phyloP scores from a whole-genome alignment of 2,888 invertebrate species.

The Baronia brevicornis region DNA sequence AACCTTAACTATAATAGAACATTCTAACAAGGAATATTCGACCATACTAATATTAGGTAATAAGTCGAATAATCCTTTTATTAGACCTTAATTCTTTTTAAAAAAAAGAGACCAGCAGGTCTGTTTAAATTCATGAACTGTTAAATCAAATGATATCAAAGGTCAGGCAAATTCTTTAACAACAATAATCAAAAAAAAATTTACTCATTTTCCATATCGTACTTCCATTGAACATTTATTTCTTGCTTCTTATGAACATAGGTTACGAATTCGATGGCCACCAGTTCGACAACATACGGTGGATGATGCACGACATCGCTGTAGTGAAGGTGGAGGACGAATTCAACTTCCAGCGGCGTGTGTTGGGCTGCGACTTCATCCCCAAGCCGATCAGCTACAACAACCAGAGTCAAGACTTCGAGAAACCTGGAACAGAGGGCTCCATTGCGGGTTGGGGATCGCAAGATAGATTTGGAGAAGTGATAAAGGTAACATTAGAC shows the following conservation, averaged over 20 bases:
- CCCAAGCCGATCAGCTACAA: constrained; percentile 47
- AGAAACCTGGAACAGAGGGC: constrained; percentile 31
- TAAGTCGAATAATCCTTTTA: background rate
- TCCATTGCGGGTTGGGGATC: constrained; percentile 60
- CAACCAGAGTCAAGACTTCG: constrained; percentile 35
- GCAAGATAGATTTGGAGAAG: constrained; percentile 29
- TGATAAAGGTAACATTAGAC: constrained; percentile 1
- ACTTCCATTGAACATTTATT: background rate
- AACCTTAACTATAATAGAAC: too few relatives aligned
- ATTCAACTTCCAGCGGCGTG: constrained; percentile 47
- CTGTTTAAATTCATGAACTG: too few relatives aligned
- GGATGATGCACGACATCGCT: constrained; percentile 62
- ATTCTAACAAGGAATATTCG: too few relatives aligned
- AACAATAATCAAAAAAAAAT: too few relatives aligned
- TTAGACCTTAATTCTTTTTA: background rate
- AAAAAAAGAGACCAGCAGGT: too few relatives aligned
- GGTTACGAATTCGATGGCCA: constrained; percentile 52
- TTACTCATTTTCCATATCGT: too few relatives aligned
- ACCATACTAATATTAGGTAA: too few relatives aligned
- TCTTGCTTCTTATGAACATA: too few relatives aligned
- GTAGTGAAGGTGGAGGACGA: constrained; percentile 54
- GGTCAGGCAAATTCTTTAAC: too few relatives aligned
- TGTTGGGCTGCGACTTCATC: constrained; percentile 53
- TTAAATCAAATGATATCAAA: too few relatives aligned
- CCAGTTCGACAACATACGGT: constrained; percentile 53